Evolutionary conservation across 2,797 vertebrate species (phyloP).

Genomic region (Caiman crocodilus): DNA sequence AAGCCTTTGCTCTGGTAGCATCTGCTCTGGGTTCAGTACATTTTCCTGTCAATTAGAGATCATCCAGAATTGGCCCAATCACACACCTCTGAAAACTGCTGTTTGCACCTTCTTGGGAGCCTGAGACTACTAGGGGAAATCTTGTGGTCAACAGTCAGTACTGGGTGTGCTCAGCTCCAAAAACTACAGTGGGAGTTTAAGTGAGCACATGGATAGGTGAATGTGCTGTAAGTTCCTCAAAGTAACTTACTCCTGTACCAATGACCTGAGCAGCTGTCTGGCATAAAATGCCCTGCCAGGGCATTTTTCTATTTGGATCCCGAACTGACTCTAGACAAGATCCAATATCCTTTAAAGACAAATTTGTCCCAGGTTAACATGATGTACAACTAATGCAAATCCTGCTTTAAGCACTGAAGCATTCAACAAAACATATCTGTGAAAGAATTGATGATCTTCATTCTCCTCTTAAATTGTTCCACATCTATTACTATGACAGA

Average conservation of each 20-base stretch:
- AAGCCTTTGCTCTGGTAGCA: neutral
- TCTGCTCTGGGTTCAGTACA: neutral
- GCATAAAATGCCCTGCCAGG: neutral
- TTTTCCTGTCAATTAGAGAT: neutral
- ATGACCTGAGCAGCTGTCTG: too few species aligned
- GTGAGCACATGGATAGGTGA: too few species aligned
- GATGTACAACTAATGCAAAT: neutral
- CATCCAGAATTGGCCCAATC: neutral
- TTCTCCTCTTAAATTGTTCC: too few species aligned
- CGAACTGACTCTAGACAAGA: neutral
- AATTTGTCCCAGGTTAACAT: neutral
- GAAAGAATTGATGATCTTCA: too few species aligned
- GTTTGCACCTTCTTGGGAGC: neutral
- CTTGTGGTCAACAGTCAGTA: neutral
- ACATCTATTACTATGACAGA: too few species aligned
- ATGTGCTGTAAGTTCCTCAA: too few species aligned
- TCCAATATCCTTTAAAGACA: neutral
- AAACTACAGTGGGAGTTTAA: neutral
- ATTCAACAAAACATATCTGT: neutral
- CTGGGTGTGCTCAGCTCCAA: neutral
- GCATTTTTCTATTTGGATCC: neutral
- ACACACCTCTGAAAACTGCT: neutral
- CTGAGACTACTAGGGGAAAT: neutral
- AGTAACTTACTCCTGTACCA: too few species aligned
- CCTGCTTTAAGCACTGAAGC: conserved; percentile 7